Percentiles rank a stretch among this genome's conserved stretches.
These are phyloP conservation scores for Papilio xuthus DNA, from an alignment of 1,140 invertebrate genomes.

Conservation along the genomic window DNA sequence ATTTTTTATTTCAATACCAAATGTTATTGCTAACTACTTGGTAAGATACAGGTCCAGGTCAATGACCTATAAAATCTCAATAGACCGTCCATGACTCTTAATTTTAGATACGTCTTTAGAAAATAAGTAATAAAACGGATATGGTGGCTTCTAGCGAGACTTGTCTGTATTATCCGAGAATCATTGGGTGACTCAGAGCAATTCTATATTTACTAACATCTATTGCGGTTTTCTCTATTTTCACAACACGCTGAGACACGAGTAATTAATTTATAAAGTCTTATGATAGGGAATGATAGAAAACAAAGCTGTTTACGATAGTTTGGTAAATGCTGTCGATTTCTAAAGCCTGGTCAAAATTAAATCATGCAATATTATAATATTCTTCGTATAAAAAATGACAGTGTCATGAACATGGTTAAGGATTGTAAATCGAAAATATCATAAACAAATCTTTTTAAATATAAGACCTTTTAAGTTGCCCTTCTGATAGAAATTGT, in stretches of 20 bases:
- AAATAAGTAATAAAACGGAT: slow-evolving; percentile 33
- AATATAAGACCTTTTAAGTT: too few relatives aligned
- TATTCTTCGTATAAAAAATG: too few relatives aligned
- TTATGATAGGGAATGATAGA: not conserved
- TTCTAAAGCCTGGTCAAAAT: too few relatives aligned
- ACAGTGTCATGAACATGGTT: too few relatives aligned
- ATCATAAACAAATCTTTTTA: too few relatives aligned
- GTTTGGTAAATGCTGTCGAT: too few relatives aligned
- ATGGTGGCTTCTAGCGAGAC: slow-evolving; percentile 33
- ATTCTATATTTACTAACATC: slow-evolving; percentile 32
- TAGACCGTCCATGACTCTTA: slow-evolving; percentile 30
- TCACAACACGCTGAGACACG: not conserved
- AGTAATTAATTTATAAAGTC: not conserved
- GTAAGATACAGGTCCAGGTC: not conserved
- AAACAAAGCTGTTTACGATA: not conserved
- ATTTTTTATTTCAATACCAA: not conserved
- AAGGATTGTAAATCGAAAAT: too few relatives aligned
- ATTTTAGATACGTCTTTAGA: slow-evolving; percentile 28
- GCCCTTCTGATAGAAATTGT: too few relatives aligned
- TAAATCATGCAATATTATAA: too few relatives aligned
- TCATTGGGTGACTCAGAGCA: slow-evolving; percentile 21
- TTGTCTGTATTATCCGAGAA: slow-evolving; percentile 22
- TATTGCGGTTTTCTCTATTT: slow-evolving; percentile 19
- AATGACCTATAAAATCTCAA: slow-evolving; percentile 17
- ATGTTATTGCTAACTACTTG: not conserved